phyloP scores from a whole-genome alignment of 2,797 vertebrate genomes.

The Siniperca obscura region DNA sequence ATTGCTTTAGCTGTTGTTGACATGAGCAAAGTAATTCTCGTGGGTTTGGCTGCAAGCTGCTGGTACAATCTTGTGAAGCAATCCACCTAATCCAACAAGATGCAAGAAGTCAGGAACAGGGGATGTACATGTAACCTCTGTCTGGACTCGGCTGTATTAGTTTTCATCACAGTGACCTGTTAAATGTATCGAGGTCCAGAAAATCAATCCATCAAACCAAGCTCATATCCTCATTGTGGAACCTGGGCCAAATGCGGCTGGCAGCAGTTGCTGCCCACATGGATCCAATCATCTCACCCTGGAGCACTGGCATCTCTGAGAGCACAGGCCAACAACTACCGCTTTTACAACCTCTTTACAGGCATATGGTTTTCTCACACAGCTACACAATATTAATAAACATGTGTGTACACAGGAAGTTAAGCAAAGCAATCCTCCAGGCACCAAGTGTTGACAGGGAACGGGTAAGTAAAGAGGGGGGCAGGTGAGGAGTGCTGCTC shows the following conservation, averaged over 20 bases:
- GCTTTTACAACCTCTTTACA: constrained; percentile 74
- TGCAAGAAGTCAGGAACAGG: constrained; percentile 49
- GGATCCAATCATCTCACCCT: constrained; percentile 82
- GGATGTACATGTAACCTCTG: constrained; percentile 62
- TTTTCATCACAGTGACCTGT: constrained; percentile 75
- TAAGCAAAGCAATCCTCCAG: constrained; percentile 53
- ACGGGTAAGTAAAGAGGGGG: constrained; percentile 49
- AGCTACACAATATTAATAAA: constrained; percentile 76
- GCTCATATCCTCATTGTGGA: constrained; percentile 70
- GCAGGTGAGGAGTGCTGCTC: constrained; percentile 67
- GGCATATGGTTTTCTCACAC: constrained; percentile 63
- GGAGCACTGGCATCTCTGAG: constrained; percentile 79
- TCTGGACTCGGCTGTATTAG: constrained; percentile 57
- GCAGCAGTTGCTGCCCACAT: constrained; percentile 79
- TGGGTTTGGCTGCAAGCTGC: constrained; percentile 67
- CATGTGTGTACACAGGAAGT: constrained; percentile 74
- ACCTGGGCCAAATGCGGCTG: constrained; percentile 78
- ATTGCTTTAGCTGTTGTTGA: constrained; percentile 74
- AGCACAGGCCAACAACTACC: constrained; percentile 76
- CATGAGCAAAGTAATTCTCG: constrained; percentile 65
- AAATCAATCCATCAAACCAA: constrained; percentile 72
- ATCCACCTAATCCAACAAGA: constrained; percentile 61
- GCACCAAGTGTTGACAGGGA: constrained; percentile 66
- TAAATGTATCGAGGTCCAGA: constrained; percentile 65
- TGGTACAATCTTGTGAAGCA: constrained; percentile 48